Base-by-base conservation (phyloP, 2,797 vertebrate species). In the Monodelphis domestica region DNA sequence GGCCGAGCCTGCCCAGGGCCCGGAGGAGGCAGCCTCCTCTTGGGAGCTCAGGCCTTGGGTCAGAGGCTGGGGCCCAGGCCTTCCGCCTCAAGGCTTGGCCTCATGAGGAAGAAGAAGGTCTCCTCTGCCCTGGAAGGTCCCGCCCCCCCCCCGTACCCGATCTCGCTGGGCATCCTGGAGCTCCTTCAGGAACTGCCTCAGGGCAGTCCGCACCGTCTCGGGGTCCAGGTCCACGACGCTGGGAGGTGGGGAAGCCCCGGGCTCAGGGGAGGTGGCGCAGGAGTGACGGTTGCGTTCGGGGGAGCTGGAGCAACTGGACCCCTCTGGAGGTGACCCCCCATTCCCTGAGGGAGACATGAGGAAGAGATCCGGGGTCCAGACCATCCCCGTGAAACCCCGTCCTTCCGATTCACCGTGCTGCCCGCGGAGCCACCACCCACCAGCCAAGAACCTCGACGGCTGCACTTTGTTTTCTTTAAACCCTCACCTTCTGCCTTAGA, bases 161-260 rank as follows among this genome's bases (percentile, higher is more conserved):
- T 99, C 99, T 95, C 98, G 98, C 97, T 99, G 99, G 0, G 99
- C 87, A 0, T 99, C 99, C 95, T 99, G 98, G 91, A 99, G 99
- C 97, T 99, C 99, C 59, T 98, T 99, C 52, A 99, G 98, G 97
- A 99, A 99, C 33, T 99, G 99, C 94, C 98, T 97, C 92, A 99
- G 99, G 0, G 99, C 98, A 0, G 97, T 98, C 3, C 98, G 98
- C 90, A 99, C 99, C 0, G 97, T 98, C 92, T 99, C 99, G 0
- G 99, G 98, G 95, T 99, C 99, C 0, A 99, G 97, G 12, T 99
- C 98, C 0, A 98, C 96, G 1, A 98, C 96, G 1, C 90, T 96
- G 45, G 95, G 94, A 45, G 93, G 63, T 0, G 17, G 92, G 0
- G 98, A 98, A 21, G 93, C 92, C 0, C 92, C 96, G 78, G 98